Evolutionary conservation across 2,888 invertebrate genomes (phyloP).

Genomic region (Venustoraphidia nigricollis): DNA sequence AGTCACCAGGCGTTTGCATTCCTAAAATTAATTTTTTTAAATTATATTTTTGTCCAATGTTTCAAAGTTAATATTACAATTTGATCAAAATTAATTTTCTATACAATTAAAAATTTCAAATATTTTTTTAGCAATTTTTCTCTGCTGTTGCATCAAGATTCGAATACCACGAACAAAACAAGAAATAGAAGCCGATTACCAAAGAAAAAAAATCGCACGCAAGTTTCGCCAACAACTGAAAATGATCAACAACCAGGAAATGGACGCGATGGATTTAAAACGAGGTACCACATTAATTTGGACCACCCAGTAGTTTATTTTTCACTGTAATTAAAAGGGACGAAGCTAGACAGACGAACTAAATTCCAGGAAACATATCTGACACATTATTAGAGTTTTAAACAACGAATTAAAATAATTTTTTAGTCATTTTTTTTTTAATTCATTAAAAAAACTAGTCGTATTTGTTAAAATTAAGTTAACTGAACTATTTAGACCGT

Average conservation of each 20-base stretch:
- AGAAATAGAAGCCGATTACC: constrained; percentile 87
- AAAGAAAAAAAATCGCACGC: constrained; percentile 64
- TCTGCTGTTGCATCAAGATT: constrained; percentile 83
- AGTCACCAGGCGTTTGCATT: too few relatives aligned
- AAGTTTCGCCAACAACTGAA: constrained; percentile 70
- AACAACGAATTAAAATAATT: too few relatives aligned
- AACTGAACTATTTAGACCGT: too few relatives aligned
- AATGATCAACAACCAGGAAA: constrained; percentile 69
- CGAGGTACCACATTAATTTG: constrained; percentile 37
- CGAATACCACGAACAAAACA: constrained; percentile 88
- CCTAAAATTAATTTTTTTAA: neutral
- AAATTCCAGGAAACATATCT: neutral
- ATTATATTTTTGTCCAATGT: neutral
- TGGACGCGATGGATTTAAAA: constrained; percentile 67
- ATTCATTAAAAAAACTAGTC: too few relatives aligned
- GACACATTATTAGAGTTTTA: too few relatives aligned
- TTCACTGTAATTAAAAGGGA: too few relatives aligned
- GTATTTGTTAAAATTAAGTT: too few relatives aligned
- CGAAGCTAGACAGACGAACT: neutral
- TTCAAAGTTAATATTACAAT: constrained; percentile 1
- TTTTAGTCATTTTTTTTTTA: neutral
- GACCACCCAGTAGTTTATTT: neutral
- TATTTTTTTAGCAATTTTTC: constrained; percentile 50
- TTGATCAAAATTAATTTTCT: constrained; percentile 1
- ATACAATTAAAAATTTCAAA: constrained; percentile 1